Evolutionary conservation across 2,113 vertebrate species (phyloP), one percentile per base, ranked within the genome.

Genomic region (Calidris pygmaea): DNA sequence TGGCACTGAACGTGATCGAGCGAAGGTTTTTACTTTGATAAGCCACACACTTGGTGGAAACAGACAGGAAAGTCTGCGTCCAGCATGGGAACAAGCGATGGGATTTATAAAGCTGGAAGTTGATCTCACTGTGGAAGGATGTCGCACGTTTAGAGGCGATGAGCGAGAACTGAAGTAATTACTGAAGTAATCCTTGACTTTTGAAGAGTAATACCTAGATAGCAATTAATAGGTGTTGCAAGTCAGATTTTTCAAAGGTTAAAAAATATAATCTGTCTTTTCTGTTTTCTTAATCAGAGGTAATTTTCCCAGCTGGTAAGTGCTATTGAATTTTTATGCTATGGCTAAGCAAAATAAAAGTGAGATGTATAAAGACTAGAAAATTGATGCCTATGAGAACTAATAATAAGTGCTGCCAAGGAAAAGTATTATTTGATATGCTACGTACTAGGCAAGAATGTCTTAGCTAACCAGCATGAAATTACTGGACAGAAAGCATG

Each of bases 291-390:
- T 85, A 96, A 82, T 91, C 87, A 85, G 62, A 91, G 29, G 76
- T 85, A 47, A 95, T 87, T 95, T 96, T 78, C 87, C 45, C 83
- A 92, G 88, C 53, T 93, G 90, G 78, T 94, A 93, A 97, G 80
- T 84, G 74, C 78, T 77, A 52, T 68, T 87, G 85, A 89, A 30
- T 88, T 97, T 89, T 95, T 89, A 58, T 93, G 74, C 74, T 91
- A 84, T 39, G 56, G 90, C 85, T 90, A 92, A 87, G 68, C 72
- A 91, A 95, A 91, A 93, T 37, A 45, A 85, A 93, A 92, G 66
- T 12, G 39, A 96, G 41, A 58, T 88, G 71, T 58, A 90, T 32
- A 92, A 96, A 80, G 48, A 67, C 39, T 27, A 95, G 70, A 83
- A 88, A 95, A 63, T 43, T 83, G 59, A 84, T 63, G 75, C n/a